Base-by-base conservation (phyloP, 2,113 vertebrate genomes). In the Megaceryle torquata region DNA sequence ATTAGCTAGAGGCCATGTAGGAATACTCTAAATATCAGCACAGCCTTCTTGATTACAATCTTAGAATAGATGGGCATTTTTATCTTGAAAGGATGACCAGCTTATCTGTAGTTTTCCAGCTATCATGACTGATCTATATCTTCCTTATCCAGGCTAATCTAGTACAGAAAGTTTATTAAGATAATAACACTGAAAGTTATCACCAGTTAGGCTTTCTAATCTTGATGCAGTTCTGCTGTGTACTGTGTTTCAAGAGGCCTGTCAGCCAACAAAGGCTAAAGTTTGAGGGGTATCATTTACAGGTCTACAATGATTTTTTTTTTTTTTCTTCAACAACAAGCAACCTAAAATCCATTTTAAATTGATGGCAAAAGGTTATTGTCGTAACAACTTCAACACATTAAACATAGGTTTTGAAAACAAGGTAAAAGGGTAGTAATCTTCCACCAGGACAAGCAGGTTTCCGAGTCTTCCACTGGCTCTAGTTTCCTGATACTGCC, bases 91-190 rank as follows among this genome's bases (percentile, higher is more conserved):
- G 96, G 96, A 97, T 97, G 97, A 97, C 97, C 97, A 96, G 88
- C 96, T 98, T 98, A 98, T 98, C 97, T 97, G 82, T 87, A 88
- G 95, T 91, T 91, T 9, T 68, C 56, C 96, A 94, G 97, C 90
- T 96, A 96, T 97, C 97, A 95, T 90, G 85, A 92, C 91, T 97
- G 97, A 98, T 98, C 77, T 94, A 39, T 97, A 97, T 97, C 97
- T 97, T 93, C 94, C 90, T 98, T 98, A 98, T 98, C 98, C 91
- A 69, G 78, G 86, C 89, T 97, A 97, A 98, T 98, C 97, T 98
- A 98, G 97, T 97, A 96, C 94, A 96, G 96, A 98, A 98, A 96
- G 96, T 98, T 98, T 98, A 98, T 98, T 98, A 98, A 98, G 98
- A 97, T 97, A 93, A 92, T 98, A 98, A 97, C 93, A 91, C 76